Evolutionary conservation across 2,113 vertebrate species (phyloP), one percentile per base, ranked within the genome.

Genomic region (Spizaetus ornatus): DNA sequence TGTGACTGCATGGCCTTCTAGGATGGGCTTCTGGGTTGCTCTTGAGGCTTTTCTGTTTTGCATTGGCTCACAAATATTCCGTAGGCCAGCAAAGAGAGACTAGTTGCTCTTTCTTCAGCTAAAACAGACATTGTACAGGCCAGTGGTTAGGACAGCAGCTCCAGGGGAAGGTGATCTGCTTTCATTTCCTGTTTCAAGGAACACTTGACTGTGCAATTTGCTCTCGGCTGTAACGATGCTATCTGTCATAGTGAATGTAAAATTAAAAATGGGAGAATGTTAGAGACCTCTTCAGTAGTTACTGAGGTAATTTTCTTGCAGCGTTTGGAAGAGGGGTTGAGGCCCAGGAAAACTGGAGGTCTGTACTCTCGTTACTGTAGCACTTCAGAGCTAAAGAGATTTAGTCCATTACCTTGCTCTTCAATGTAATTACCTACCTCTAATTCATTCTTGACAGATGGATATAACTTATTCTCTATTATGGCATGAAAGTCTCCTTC

Each of bases 161-260:
- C 83, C 0, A 1, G 47, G 74, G 53, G 62, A 73, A 90, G 91
- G 86, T 73, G 92, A 55, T 82, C 69, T 67, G 59, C 63, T 88
- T 76, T 70, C 78, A 18, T 85, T 97, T 94, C 90, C 96, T 71
- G 21, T 79, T 87, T 65, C 40, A 79, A 65, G 95, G 73, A 94
- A 32, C 69, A 13, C 27, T 90, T 66, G 55, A 15, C 47, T 74
- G 27, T 80, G 67, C 42, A 43, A 12, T 89, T 87, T 82, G 63
- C 56, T 67, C 66, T 47, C 61, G 43, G 34, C 61, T 79, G 4
- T 91, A 85, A 82, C 82, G 73, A 61, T 40, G 7, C 32, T 83
- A 3, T 74, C 63, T 63, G 27, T 94, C 70, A 26, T 11, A 42
- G 25, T 43, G 89, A 85, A 71, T 32, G 62, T 12, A 26, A 85